Conservation (phyloP, 2,888 invertebrate species). For the Automeris io region DNA sequence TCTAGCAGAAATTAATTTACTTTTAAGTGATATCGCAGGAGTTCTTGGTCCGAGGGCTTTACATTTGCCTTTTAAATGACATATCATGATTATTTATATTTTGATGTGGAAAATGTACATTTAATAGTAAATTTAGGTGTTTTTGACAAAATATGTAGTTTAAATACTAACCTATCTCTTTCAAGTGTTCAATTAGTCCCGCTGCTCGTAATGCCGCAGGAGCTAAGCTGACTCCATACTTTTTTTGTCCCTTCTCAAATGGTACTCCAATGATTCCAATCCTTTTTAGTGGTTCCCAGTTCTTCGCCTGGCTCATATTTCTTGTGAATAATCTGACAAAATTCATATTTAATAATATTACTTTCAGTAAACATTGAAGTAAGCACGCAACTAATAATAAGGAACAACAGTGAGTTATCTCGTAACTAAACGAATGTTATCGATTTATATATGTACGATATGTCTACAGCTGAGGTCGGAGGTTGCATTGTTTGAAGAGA, state of each 20-base stretch:
- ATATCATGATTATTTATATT: no score
- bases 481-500: conserved; percentile 25
- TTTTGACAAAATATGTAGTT: conserved; percentile 4
- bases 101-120: no score
- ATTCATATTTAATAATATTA: conserved; percentile 43
- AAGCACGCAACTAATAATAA: conserved; percentile 12
- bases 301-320: conserved; percentile 46
- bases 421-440: conserved; percentile 24
- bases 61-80: no score
- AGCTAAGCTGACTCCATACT: conserved; percentile 83
- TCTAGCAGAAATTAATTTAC: no score
- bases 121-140: no score
- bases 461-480: conserved; percentile 31
- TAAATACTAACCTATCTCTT: conserved; percentile 74
- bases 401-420: neutral
- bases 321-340: conserved; percentile 45
- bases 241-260: conserved; percentile 86
- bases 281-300: conserved; percentile 54
- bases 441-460: conserved; percentile 29
- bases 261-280: conserved; percentile 89
- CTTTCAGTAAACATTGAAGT: conserved; percentile 11
- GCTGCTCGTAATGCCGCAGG: conserved; percentile 81
- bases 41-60: no score
- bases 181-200: conserved; percentile 79
- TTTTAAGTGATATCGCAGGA: no score